These are phyloP conservation scores for Mustela erminea DNA, from an alignment of 2,797 vertebrate genomes.

Conservation along the genomic window DNA sequence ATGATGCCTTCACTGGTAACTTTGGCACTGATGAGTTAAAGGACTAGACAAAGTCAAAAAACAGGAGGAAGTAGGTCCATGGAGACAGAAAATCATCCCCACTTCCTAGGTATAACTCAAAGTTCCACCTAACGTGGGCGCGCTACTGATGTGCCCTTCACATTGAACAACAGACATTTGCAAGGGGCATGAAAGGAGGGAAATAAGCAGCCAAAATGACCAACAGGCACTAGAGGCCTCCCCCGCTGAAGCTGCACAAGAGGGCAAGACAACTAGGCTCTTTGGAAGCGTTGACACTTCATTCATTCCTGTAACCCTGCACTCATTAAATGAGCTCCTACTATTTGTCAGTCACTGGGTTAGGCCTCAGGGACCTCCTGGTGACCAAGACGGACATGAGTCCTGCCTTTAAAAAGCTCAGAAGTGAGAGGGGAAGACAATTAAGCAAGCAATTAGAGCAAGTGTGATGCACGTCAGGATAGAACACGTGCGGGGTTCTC, in stretches of 20 bases:
- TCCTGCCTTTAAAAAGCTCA: not conserved
- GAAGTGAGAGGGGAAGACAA: conserved; percentile 11
- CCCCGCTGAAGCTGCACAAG: not conserved
- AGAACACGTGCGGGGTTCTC: not conserved
- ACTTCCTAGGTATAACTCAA: not conserved
- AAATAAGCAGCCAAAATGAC: not conserved
- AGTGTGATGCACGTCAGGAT: not conserved
- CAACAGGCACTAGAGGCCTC: not conserved
- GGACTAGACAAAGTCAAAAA: not conserved
- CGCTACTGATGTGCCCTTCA: not conserved
- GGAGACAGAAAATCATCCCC: not conserved
- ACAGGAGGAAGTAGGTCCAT: not conserved
- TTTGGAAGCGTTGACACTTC: not conserved
- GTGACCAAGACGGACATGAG: not conserved
- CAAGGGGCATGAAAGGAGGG: not conserved
- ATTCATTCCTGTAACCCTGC: not conserved
- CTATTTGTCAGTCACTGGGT: not conserved
- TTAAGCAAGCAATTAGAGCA: not conserved
- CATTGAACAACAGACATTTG: not conserved
- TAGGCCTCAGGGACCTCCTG: not conserved
- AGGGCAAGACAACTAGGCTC: not conserved
- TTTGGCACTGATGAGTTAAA: not conserved
- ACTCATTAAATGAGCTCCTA: not conserved
- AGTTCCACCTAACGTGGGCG: not conserved
- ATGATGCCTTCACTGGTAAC: not conserved